Evolutionary conservation across 2,888 invertebrate genomes (phyloP).

Genomic region (Aphrophora alni): DNA sequence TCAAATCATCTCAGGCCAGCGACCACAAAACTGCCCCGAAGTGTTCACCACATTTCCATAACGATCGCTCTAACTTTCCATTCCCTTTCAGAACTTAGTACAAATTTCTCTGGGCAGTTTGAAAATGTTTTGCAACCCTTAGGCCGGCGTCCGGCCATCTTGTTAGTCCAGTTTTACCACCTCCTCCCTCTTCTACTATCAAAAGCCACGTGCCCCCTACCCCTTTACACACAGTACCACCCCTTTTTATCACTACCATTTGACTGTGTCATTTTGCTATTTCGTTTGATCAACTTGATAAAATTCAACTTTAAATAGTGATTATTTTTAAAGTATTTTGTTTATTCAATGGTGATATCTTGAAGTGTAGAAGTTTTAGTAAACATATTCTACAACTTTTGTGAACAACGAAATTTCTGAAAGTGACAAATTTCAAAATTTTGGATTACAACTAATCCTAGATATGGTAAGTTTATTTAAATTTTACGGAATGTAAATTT

Average conservation of each 20-base stretch:
- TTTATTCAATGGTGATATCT: too few species aligned
- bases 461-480: too few species aligned
- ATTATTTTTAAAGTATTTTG: too few species aligned
- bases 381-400: too few species aligned
- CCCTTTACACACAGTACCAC: background rate
- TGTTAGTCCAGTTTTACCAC: background rate
- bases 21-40: background rate
- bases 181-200: background rate
- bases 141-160: background rate
- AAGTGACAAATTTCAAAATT: too few species aligned
- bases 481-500: too few species aligned
- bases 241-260: slow-evolving; percentile 6
- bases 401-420: too few species aligned
- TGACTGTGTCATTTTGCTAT: background rate
- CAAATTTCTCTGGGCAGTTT: slow-evolving; percentile 2
- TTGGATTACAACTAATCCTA: too few species aligned
- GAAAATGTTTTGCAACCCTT: background rate
- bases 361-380: too few species aligned
- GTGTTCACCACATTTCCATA: background rate
- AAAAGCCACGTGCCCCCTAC: background rate
- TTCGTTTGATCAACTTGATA: background rate
- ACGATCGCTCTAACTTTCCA: background rate
- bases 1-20: too few species aligned
- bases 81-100: background rate
- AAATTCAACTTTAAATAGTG: too few species aligned